phyloP scores from a whole-genome alignment of 2,113 vertebrate genomes.

The Axis porcinus region DNA sequence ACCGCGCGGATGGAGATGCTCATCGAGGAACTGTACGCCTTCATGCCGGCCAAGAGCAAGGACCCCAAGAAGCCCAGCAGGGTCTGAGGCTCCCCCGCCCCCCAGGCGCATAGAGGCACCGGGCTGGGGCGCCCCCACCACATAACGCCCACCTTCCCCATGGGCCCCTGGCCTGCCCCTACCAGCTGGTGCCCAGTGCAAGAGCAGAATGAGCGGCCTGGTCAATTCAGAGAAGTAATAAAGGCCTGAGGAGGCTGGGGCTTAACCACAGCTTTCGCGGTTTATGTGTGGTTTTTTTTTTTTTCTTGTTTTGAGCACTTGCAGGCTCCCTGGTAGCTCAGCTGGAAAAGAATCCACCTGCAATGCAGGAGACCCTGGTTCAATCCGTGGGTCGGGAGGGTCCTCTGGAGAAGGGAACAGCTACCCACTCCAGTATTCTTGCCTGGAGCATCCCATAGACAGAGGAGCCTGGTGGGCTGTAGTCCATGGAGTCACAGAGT shows the following conservation, averaged over 20 bases:
- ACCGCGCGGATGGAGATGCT: constrained; percentile 73
- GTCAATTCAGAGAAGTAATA: constrained; percentile 41
- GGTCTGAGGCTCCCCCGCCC: constrained; percentile 6
- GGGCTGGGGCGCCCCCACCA: not conserved
- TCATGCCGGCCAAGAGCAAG: constrained; percentile 43
- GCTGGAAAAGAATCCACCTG: not conserved
- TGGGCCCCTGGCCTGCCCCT: not conserved
- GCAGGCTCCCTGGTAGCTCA: not conserved
- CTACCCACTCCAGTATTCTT: not conserved
- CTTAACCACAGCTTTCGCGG: not conserved
- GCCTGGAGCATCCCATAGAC: not conserved
- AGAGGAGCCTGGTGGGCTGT: not conserved
- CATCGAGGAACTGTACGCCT: constrained; percentile 72
- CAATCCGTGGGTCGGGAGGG: not conserved
- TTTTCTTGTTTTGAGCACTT: not conserved
- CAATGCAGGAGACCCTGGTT: not conserved
- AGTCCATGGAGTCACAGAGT: not conserved
- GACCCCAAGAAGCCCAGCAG: constrained; percentile 59
- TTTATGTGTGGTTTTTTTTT: not conserved
- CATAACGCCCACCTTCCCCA: not conserved
- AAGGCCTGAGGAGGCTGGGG: constrained; percentile 36
- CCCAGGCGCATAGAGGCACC: rapidly evolving
- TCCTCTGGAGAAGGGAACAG: not conserved
- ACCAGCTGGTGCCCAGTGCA: not conserved
- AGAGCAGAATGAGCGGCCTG: not conserved